Evolutionary conservation across 1,140 invertebrate species (phyloP).

Genomic region (Papilio helenus): DNA sequence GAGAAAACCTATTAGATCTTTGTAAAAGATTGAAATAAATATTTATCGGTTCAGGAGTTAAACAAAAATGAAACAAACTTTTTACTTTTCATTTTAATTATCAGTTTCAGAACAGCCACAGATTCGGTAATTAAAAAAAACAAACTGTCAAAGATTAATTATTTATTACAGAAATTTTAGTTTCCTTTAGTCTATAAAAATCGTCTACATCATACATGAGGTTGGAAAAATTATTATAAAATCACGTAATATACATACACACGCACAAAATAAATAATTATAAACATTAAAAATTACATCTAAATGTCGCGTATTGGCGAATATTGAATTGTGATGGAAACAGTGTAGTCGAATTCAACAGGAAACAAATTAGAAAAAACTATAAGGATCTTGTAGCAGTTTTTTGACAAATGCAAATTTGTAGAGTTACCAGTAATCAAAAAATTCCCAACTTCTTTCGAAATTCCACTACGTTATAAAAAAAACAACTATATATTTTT

Average conservation of each 20-base stretch:
- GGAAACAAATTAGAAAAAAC: no score
- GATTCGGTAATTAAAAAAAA: background rate
- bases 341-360: background rate
- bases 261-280: conserved; percentile 29
- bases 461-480: no score
- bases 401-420: no score
- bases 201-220: background rate
- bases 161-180: conserved; percentile 31
- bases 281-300: conserved; percentile 8
- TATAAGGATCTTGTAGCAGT: background rate
- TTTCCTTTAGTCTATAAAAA: conserved; percentile 7
- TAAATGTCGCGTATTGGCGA: conserved; percentile 9
- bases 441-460: no score
- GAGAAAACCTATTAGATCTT: no score
- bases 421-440: no score
- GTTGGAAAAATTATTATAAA: conserved; percentile 13
- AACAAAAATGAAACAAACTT: no score
- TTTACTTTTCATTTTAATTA: no score
- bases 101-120: no score
- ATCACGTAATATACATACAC: conserved; percentile 19
- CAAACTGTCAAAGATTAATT: conserved; percentile 13
- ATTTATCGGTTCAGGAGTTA: no score
- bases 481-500: no score
- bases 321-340: background rate
- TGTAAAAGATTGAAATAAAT: no score